Conservation (phyloP, 2,113 vertebrate genomes). For the Gymnarchus niloticus region DNA sequence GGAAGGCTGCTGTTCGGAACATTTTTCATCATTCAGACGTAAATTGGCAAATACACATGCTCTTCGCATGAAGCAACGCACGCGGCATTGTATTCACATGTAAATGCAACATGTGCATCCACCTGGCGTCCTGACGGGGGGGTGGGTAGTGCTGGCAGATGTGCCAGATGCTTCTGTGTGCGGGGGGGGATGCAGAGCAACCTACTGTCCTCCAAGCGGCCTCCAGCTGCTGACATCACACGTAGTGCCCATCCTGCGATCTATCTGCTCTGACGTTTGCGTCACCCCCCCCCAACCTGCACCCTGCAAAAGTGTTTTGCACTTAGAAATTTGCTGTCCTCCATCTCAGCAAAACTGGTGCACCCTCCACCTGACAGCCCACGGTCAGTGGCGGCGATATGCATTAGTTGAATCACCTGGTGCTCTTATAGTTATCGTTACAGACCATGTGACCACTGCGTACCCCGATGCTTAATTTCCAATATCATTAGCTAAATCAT, state of each 20-base stretch:
- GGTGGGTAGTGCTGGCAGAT: not conserved
- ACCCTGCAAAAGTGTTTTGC: no score
- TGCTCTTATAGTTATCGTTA: no score
- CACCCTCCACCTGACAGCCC: not conserved
- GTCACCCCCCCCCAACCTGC: not conserved
- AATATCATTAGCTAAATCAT: no score
- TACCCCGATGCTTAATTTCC: no score
- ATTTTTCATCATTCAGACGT: not conserved
- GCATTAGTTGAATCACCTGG: no score
- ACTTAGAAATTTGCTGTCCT: not conserved
- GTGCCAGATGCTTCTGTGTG: not conserved
- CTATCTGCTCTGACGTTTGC: not conserved
- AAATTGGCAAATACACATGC: not conserved
- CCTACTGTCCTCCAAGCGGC: not conserved
- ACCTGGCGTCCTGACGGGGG: not conserved
- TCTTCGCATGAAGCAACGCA: not conserved
- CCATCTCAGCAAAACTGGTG: not conserved
- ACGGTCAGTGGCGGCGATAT: no score
- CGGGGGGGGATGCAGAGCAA: not conserved
- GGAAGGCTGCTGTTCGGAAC: not conserved
- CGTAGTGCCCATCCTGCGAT: not conserved
- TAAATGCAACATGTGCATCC: conserved; percentile 10
- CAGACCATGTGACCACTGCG: no score
- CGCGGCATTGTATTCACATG: not conserved
- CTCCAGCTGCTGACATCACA: not conserved